phyloP scores from a whole-genome alignment of 2,888 invertebrate species.

The Nycteola revayana region DNA sequence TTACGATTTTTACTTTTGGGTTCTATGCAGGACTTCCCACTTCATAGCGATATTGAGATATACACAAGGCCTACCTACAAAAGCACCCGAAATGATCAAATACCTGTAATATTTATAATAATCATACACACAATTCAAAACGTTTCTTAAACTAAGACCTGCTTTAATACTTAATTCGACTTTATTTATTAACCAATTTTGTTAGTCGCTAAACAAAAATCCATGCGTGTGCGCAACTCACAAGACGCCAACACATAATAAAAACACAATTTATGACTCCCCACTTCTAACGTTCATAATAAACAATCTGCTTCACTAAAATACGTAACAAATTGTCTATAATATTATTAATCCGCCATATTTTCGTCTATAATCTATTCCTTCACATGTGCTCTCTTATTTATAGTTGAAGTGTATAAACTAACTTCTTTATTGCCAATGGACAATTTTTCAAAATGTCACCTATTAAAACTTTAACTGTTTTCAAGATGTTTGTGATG shows the following conservation, averaged over 20 bases:
- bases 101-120: too few species aligned
- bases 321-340: slow-evolving; percentile 60
- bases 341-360: slow-evolving; percentile 60
- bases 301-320: slow-evolving; percentile 44
- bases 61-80: too few species aligned
- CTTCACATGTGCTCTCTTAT: slow-evolving; percentile 55
- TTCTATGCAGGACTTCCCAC: too few species aligned
- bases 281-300: slow-evolving; percentile 42
- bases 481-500: slow-evolving; percentile 7
- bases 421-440: slow-evolving; percentile 32
- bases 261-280: slow-evolving; percentile 41
- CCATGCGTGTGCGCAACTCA: too few species aligned
- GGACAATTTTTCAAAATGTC: slow-evolving; percentile 38
- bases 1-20: too few species aligned
- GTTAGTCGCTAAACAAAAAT: too few species aligned
- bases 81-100: too few species aligned
- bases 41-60: too few species aligned
- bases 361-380: slow-evolving; percentile 70
- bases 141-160: too few species aligned
- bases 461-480: slow-evolving; percentile 30
- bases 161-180: too few species aligned
- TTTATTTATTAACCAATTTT: too few species aligned
- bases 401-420: slow-evolving; percentile 44
- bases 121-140: too few species aligned
- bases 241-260: slow-evolving; percentile 27